Base-by-base conservation (phyloP, 2,113 vertebrate species). In the Colinus virginianus region DNA sequence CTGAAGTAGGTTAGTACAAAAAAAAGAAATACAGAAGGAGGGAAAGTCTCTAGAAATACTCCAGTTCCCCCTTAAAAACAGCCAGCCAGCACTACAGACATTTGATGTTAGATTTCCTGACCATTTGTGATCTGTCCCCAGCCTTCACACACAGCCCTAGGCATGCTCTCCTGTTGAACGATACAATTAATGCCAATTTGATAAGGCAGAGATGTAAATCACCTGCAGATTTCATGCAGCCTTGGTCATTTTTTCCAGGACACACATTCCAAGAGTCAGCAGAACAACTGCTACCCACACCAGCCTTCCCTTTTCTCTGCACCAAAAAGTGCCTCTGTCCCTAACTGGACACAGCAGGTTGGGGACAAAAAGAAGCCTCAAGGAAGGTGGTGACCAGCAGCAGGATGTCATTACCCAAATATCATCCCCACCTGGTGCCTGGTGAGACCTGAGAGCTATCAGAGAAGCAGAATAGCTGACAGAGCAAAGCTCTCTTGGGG, bases 1-100 rank as follows among this genome's bases (percentile, higher is more conserved):
- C 34, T 93, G 81, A 89, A 90, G 91, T 38, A 93, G 75, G 84
- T 90, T 92, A 89, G 64, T 15, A 22, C 18, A 63, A 42, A 61
- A 45, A 82, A 36, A 36, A n/a, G n/a, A n/a, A 79, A 87, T 77
- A 89, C 0, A 69, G n/a, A 80, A 7, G 13, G 77, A 91, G 71
- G n/a, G 78, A 80, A 78, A 77, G 40, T 56, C 68, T 63, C n/a
- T 6, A 61, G 56, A 68, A 71, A 90, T 14, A 46, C 36, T 86
- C 78, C 76, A 64, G 75, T 36, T 89, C 19, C 64, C 40, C 48
- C 53, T 45, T 70, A 77, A 14, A 25, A 64, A 23, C 51, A 88
- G 61, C 56, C 68, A 45, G 40, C 75, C 48, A 64, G 53, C 66
- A 53, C 17, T 51, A 80, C 23, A 30, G 48, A 23, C 22, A 59